Base-by-base conservation (phyloP, 2,797 vertebrate genomes). In the Forpus xanthops region DNA sequence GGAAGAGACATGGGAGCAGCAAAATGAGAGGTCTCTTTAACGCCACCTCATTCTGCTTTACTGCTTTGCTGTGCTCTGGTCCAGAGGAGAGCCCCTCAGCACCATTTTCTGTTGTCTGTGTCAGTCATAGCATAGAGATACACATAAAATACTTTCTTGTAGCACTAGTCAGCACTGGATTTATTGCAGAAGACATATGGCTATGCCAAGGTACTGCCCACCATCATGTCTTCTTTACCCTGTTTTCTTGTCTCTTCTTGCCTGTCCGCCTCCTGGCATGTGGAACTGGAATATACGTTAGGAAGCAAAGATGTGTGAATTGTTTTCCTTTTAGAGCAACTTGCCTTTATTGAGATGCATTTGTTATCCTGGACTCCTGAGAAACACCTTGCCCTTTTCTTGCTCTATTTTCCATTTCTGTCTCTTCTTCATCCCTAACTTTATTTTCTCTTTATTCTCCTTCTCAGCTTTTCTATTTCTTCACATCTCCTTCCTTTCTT, bases 341-440 rank as follows among this genome's bases (percentile, higher is more conserved):
- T 92, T 75, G 52, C 76, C 74, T 96, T 95, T 97, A 97, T 97
- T 96, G 94, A 96, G 91, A 94, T 91, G 94, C 94, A 96, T 97
- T 94, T 96, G 91, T 95, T 94, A 93, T 66, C 85, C 79, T 70
- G 74, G 49, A 30, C 91, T 94, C 68, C 72, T 12, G 76, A 89
- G 90, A 87, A 95, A 62, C 91, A 91, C 83, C 81, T 94, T 95
- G 90, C 90, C 95, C 92, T 93, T 94, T 91, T 31, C 88, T 79
- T 84, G 86, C 92, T 90, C 87, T 77, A 2, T 86, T 96, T 87
- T 92, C 85, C 77, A 88, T 96, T 94, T 91, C 90, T 90, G 72
- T 61, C 87, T 94, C 90, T 95, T 89, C 64, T 77, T 60, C 82
- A 33, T 52, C 67, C 31, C 89, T 93, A 97, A 96, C 92, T 97